These are phyloP conservation scores for Drosophila setosimentum DNA, from an alignment of 2,888 invertebrate genomes.

Conservation along the genomic window DNA sequence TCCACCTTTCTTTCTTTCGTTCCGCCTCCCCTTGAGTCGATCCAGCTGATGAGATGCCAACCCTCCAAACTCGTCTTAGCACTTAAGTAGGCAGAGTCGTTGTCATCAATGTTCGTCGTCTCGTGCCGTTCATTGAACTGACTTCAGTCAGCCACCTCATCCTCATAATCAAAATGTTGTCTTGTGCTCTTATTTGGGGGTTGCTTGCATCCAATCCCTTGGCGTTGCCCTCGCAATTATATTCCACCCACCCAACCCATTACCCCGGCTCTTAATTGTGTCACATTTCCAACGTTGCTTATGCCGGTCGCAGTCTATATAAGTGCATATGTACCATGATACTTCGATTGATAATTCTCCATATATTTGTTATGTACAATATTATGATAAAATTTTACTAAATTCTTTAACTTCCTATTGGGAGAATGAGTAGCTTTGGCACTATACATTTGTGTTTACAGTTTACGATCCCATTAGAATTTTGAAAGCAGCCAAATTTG, in stretches of 20 bases:
- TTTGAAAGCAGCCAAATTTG: neutral
- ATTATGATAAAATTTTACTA: neutral
- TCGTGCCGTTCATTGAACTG: constrained; percentile 68
- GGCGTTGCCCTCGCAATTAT: neutral
- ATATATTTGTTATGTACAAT: neutral
- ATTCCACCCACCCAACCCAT: neutral
- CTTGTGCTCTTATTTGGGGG: constrained; percentile 34
- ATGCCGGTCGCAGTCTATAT: constrained; percentile 16
- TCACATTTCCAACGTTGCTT: constrained; percentile 31
- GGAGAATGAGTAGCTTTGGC: neutral
- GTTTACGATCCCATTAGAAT: neutral
- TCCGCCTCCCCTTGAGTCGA: neutral
- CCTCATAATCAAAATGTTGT: constrained; percentile 4
- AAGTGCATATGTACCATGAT: neutral
- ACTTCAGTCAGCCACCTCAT: constrained; percentile 19
- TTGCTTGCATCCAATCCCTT: constrained; percentile 26
- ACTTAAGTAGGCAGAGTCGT: constrained; percentile 71
- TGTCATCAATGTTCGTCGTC: constrained; percentile 29
- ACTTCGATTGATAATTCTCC: neutral
- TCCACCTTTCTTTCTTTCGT: neutral
- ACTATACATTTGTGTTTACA: neutral
- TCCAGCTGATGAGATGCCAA: constrained; percentile 11
- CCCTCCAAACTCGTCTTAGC: constrained; percentile 34
- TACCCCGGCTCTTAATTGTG: constrained; percentile 7
- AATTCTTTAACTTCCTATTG: neutral